Base-by-base conservation (phyloP, 1,140 invertebrate genomes). In the Pristionchus pacificus region DNA sequence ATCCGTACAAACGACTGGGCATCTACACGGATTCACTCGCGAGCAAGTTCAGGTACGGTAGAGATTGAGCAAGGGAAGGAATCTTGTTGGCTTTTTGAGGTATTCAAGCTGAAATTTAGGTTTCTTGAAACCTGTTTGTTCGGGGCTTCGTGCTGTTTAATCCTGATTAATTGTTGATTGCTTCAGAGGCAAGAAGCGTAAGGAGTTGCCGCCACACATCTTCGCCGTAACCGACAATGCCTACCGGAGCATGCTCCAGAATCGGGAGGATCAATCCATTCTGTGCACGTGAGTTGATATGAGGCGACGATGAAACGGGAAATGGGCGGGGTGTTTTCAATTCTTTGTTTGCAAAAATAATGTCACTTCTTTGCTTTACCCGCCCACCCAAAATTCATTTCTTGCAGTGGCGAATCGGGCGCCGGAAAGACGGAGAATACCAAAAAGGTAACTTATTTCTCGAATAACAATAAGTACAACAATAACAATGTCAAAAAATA, bases 1-100 rank as follows among this genome's bases (percentile, higher is more conserved):
- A 99, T 88, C 96, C 96, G 78, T 98, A 98, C 91, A 97, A 97
- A 88, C 90, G 97, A 82, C 96, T 93, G 88, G 96, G 97, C 79
- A 97, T 99, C 85, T 99, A 99, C 88, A 97, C 95, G 76, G 88
- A 88, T 69, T 95, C 95, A 86, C 93, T 99, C 72, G 97, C 98
- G 89, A 95, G 98, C 85, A 88, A 94, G 85, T 98, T 98, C 87
- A 98, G 38, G 38, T 49, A 19, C 6, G 38, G 19, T n/a, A 49
- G 19, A 6, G 6, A 49, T 49, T 19, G 19, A 49, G 38, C 38
- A 49, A 6, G 19, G 6, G 6, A 10, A 10, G 6, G 38, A 49
- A 49, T 49, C 38, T 49, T 49, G 38, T 49, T 19, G 6, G n/a
- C n/a, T n/a, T n/a, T n/a, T n/a, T n/a, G n/a, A n/a, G n/a, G n/a